Base-by-base conservation (phyloP, 2,113 vertebrate genomes). In the Percina caprodes region DNA sequence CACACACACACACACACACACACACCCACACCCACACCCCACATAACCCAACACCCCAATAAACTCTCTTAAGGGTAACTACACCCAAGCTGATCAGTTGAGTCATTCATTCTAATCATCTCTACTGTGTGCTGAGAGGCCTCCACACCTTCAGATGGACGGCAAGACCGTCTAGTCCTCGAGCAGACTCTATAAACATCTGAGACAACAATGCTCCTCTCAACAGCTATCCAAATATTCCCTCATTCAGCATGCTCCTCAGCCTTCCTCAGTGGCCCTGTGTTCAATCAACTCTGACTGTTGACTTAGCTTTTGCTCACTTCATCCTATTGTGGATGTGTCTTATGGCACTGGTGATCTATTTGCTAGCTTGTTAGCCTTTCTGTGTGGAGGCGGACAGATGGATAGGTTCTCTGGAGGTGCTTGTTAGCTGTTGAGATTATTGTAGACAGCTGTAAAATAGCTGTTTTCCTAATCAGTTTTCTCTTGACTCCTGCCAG, bases 91-190 rank as follows among this genome's bases (percentile, higher is more conserved):
- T 96, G 96, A 96, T 97, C 93, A 95, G 94, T 77, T 69, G 91
- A 85, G 92, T 93, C 95, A 96, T 97, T 96, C 95, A 96, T 96
- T 95, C 94, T 95, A 90, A 95, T 96, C 96, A 91, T 93, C 92
- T 94, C 89, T 89, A 82, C 84, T 66, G 58, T 48, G 56, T 12
- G 24, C 42, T 59, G 52, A 81, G 72, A 81, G 55, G 24, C 94
- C 92, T 90, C 86, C 91, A 89, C 90, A 72, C 81, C 78, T 61
- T 65, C 77, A 86, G 67, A 76, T 55, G 23, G 56, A 51, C 52
- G 2, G 56, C 61, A 51, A 55, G 63, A 82, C 13, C 18, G 11
- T 61, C 63, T 52, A 70, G 59, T 74, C 79, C 70, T 85, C 26
- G 39, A 82, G 70, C 48, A 74, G 39, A 77, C 63, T 88, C 69